phyloP scores from a whole-genome alignment of 2,113 vertebrate species.

The Macroglossus sobrinus region DNA sequence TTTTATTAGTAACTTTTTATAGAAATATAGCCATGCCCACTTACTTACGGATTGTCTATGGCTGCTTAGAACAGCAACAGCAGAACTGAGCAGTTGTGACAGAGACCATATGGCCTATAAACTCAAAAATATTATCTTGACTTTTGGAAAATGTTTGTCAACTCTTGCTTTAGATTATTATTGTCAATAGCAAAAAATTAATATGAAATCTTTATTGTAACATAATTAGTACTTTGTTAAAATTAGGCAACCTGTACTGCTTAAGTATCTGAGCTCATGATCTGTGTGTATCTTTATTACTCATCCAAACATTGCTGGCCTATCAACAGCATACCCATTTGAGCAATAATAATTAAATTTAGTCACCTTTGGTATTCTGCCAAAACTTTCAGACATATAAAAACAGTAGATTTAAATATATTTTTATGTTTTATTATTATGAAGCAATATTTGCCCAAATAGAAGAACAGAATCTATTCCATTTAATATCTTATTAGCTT shows the following conservation, averaged over 20 bases:
- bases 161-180: background rate
- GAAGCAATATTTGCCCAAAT: conserved; percentile 11
- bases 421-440: conserved; percentile 18
- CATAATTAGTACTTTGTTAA: conserved; percentile 38
- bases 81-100: background rate
- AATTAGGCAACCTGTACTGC: background rate
- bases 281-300: conserved; percentile 1
- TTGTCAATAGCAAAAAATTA: conserved; percentile 30
- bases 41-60: background rate
- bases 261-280: background rate
- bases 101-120: background rate
- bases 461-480: background rate
- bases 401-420: conserved; percentile 22
- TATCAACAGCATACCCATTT: background rate
- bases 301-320: conserved; percentile 15
- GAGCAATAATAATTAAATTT: conserved; percentile 35
- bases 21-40: background rate
- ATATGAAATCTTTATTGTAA: background rate
- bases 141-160: conserved; percentile 1
- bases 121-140: background rate
- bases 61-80: background rate
- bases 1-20: background rate
- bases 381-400: conserved; percentile 38
- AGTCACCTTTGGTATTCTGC: conserved; percentile 46
- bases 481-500: background rate